Conservation (phyloP, 1,140 invertebrate genomes). For the Cotesia typhae region DNA sequence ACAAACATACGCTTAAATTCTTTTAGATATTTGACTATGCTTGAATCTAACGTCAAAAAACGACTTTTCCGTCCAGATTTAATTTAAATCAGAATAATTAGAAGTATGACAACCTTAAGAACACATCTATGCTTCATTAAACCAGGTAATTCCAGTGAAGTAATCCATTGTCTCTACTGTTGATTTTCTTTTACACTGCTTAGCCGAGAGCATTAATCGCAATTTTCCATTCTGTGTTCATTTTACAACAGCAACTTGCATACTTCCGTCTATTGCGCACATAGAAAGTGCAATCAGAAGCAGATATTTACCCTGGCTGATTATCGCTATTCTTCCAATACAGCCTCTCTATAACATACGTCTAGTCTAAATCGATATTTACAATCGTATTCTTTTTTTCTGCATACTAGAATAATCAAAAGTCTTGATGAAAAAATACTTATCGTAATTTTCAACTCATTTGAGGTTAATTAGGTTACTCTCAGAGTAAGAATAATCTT, state of each 20-base stretch:
- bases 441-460: too few relatives aligned
- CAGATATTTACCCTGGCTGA: constrained; percentile 56
- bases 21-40: too few relatives aligned
- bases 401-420: background rate
- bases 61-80: too few relatives aligned
- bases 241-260: constrained; percentile 43
- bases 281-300: constrained; percentile 53
- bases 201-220: background rate
- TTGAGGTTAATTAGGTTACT: too few relatives aligned
- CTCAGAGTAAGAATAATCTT: too few relatives aligned
- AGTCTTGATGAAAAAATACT: background rate
- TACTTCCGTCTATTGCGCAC: constrained; percentile 42
- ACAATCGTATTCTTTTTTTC: constrained; percentile 24
- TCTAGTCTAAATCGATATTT: constrained; percentile 27
- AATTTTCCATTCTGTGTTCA: constrained; percentile 34
- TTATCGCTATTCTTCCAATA: constrained; percentile 51
- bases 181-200: background rate
- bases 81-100: too few relatives aligned
- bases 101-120: too few relatives aligned
- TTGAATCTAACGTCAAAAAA: too few relatives aligned
- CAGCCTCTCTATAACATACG: constrained; percentile 36
- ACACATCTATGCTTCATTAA: too few relatives aligned
- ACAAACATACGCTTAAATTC: too few relatives aligned
- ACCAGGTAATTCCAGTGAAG: too few relatives aligned
- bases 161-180: background rate